A percentile compares a stretch with the other conserved stretches of the same genome.
phyloP scores from a whole-genome alignment of 2,888 invertebrate species.

The Mesochorus sp. region DNA sequence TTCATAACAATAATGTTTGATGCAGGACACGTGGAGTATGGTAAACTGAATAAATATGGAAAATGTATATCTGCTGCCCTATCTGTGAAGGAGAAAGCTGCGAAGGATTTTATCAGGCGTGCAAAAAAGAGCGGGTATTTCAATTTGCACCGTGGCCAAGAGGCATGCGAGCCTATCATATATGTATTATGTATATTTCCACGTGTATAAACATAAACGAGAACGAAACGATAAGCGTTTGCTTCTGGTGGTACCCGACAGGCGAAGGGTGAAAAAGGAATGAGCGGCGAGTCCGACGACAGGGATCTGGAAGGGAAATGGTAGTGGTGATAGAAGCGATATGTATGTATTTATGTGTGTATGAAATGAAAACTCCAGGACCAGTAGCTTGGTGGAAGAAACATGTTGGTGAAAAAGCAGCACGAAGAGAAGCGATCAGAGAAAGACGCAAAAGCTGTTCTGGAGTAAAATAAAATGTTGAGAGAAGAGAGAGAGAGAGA shows the following conservation, averaged over 20 bases:
- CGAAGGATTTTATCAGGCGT: conserved; percentile 22
- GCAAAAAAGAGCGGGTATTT: conserved; percentile 63
- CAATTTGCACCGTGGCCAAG: conserved; percentile 69
- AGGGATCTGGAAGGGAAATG: conserved; percentile 9
- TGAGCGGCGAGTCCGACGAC: conserved; percentile 12
- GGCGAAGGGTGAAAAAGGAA: not conserved
- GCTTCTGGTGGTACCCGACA: conserved; percentile 42
- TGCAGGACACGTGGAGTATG: not conserved
- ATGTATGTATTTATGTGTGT: not conserved
- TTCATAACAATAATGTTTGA: too few relatives aligned
- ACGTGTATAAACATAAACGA: conserved; percentile 68
- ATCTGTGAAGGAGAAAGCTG: not conserved
- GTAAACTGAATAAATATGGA: not conserved
- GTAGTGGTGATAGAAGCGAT: conserved; percentile 28
- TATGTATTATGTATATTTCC: conserved; percentile 44
- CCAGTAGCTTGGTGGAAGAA: conserved; percentile 2
- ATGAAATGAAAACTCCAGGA: conserved; percentile 3
- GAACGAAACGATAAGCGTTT: conserved; percentile 64
- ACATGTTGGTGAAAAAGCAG: not conserved
- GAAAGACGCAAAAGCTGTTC: not conserved
- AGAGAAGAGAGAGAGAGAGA: not conserved
- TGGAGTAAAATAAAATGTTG: conserved; percentile 19
- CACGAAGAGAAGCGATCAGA: conserved; percentile 13
- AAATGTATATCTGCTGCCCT: not conserved
- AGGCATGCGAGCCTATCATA: conserved; percentile 61